Evolutionary conservation across 2,888 invertebrate genomes (phyloP), one percentile per base, ranked within the genome.

Genomic region (Biston betularia): DNA sequence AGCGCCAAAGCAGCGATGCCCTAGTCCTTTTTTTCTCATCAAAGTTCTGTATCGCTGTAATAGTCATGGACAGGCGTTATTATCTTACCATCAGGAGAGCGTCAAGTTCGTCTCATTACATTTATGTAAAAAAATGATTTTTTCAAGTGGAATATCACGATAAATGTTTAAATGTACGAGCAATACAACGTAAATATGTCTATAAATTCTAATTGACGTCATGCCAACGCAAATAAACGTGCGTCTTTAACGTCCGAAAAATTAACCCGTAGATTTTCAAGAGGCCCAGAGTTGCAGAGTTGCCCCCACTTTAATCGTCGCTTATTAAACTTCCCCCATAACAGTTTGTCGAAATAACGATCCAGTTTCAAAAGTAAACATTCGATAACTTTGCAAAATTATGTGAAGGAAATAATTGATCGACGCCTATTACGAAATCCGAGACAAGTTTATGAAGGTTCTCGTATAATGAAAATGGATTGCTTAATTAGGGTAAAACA

Each of bases 311-410:
- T 80, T 89, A 89, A 88, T 88, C 84, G 87, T 81, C 85, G 80
- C 83, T 89, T 89, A 89, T 89, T 85, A 86, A 87, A 80, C 84
- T 79, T 83, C 70, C 87, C 87, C 88, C 76, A 78, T 76, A 76
- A 79, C 82, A 81, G 81, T 83, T 83, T 80, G 80, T 77, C 73
- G 76, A 75, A 80, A 76, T 81, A 80, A 80, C 80, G 79, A 81
- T 84, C 83, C 79, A 81, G 79, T 83, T 83, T 79, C 81, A 77
- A 74, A 75, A 83, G 82, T 81, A 85, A 88, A 86, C 83, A 87
- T 83, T 83, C 79, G 77, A 82, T 83, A 79, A 81, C 73, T 80
- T 79, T 70, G 57, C 63, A 59, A 69, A 74, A 71, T 67, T 67
- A 61, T 67, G 48, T 63, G 57, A 55, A 61, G 65, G 63, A 70